phyloP scores from a whole-genome alignment of 2,113 vertebrate genomes.

The Brachyhypopomus occidentalis region DNA sequence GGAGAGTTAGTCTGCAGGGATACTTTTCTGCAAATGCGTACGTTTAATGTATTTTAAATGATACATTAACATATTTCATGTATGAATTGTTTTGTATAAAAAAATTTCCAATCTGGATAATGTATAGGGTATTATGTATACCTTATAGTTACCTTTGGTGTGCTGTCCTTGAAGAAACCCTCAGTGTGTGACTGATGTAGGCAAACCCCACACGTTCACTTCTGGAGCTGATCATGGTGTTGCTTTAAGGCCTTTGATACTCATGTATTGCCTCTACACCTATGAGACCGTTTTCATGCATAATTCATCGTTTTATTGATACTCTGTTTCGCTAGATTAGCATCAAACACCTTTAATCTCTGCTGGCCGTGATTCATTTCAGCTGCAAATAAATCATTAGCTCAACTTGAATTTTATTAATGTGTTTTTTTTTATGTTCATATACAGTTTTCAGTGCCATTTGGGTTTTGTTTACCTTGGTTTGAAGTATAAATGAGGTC shows the following conservation, averaged over 20 bases:
- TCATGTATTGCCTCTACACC: background rate
- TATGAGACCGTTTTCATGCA: slow-evolving; percentile 21
- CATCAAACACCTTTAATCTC: background rate
- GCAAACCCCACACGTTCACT: no score
- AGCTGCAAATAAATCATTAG: background rate
- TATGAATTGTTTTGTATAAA: no score
- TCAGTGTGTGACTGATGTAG: background rate
- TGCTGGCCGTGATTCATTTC: background rate
- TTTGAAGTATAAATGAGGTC: background rate
- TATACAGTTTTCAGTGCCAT: no score
- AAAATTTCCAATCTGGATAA: no score
- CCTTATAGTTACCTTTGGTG: no score
- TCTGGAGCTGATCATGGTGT: background rate
- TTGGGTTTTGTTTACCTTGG: background rate
- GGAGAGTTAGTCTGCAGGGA: background rate
- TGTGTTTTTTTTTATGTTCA: background rate
- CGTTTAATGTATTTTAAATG: background rate
- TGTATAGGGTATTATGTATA: no score
- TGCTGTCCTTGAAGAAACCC: background rate
- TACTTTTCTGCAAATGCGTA: background rate
- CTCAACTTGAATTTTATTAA: background rate
- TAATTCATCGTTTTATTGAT: slow-evolving; percentile 7
- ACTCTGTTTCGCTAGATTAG: background rate
- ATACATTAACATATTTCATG: no score
- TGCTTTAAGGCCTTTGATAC: background rate